Evolutionary conservation across 2,888 invertebrate genomes (phyloP), one percentile per base, ranked within the genome.

Genomic region (Platynereis dumerilii): DNA sequence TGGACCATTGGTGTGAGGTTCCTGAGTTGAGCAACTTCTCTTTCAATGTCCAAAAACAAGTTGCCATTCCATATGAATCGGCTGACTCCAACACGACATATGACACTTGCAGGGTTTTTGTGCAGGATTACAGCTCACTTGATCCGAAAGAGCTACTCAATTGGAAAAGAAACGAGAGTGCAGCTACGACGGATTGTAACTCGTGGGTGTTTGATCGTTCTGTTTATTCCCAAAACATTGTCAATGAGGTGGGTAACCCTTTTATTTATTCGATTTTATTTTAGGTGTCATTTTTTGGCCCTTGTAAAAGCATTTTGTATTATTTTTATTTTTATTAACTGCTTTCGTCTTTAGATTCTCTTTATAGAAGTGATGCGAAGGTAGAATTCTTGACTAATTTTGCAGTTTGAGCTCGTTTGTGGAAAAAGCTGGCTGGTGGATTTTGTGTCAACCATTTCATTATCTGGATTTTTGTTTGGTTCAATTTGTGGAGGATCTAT

Each of bases 381-480:
- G n/a, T n/a, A n/a, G n/a, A n/a, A n/a, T n/a, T n/a, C n/a, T n/a
- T n/a, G n/a, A n/a, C n/a, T 5, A 34, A 34, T 34, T 12, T 45
- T 67, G 20, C 42, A 69, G 71, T 71, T 52, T 45, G 60, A 69
- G 44, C 48, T 71, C 44, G 69, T 70, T 29, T 70, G 70, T 57
- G 67, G 57, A 15, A 15, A 52, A 26, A 34, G 45, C 2, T 68
- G 58, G 58, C 29, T 65, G 52, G 60, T 65, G 3, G 59, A 56
- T 15, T 58, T 70, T 1, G 59, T 60, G n/a, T 69, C 68, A 7
- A 69, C 67, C 15, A 12, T 64, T 26, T 64, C 39, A 60, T 56
- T 64, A 48, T 55, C 45, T 7, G 70, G 70, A 24, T 29, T 56
- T 2, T n/a, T 70, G n/a, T 27, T 70, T 2, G 70, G 70, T n/a